Evolutionary conservation across 2,113 vertebrate species (phyloP).

Genomic region (Neogale vison): DNA sequence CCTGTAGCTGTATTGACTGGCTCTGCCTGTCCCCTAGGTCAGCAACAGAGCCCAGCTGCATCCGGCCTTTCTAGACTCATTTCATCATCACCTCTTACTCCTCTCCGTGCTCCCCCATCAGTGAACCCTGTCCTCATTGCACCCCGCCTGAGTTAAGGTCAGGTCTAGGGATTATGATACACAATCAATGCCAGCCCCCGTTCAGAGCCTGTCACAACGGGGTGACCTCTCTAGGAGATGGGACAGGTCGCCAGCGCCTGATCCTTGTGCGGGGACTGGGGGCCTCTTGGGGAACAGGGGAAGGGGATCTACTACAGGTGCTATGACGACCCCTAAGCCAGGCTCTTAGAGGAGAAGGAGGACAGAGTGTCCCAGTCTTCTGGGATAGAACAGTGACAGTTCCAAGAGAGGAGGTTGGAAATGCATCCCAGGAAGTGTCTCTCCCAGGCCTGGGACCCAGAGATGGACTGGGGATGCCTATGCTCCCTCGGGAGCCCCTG

Average conservation of each 20-base stretch:
- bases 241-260: not conserved
- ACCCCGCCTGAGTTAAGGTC: not conserved
- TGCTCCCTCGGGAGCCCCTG: not conserved
- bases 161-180: not conserved
- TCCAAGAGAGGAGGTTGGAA: not conserved
- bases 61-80: not conserved
- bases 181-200: too few species aligned
- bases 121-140: too few species aligned
- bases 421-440: too few species aligned
- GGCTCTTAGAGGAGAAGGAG: not conserved
- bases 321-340: too few species aligned
- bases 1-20: too few species aligned
- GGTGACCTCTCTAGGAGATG: not conserved
- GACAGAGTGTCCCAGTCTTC: not conserved
- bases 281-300: not conserved
- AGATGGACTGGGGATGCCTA: not conserved
- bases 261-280: not conserved
- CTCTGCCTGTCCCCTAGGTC: not conserved
- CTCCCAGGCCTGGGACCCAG: not conserved
- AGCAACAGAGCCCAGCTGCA: not conserved
- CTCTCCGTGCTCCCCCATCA: not conserved
- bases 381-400: fast-evolving
- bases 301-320: not conserved
- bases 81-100: fast-evolving
- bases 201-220: not conserved